A percentile compares a stretch with the other conserved stretches of the same genome.
phyloP scores from a whole-genome alignment of 1,140 invertebrate genomes.

The Calephelis nemesis region DNA sequence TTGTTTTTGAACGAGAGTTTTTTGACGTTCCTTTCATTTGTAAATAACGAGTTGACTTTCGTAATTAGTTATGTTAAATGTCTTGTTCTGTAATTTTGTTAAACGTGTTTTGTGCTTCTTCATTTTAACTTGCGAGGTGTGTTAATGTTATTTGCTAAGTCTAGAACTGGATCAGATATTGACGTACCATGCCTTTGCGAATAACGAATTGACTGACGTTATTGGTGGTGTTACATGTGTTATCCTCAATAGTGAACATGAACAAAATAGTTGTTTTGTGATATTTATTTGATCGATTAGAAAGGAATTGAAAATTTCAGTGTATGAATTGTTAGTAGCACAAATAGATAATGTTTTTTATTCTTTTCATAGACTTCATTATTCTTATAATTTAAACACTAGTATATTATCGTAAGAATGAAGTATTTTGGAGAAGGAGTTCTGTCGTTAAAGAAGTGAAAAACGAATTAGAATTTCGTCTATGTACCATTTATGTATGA shows the following conservation, averaged over 20 bases:
- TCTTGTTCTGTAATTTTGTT: conserved; percentile 56
- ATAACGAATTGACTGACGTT: conserved; percentile 75
- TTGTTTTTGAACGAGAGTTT: conserved; percentile 50
- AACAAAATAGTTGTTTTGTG: no score
- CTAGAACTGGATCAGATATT: conserved; percentile 68
- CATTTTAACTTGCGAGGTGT: neutral
- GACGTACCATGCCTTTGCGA: conserved; percentile 69
- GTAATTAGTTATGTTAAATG: conserved; percentile 68
- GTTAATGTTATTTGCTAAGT: conserved; percentile 71
- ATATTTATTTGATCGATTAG: no score
- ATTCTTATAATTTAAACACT: no score
- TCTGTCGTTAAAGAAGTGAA: no score
- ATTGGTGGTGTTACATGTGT: conserved; percentile 69
- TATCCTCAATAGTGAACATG: conserved; percentile 43
- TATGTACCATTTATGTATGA: conserved; percentile 66
- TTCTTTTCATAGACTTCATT: no score
- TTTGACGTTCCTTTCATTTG: conserved; percentile 68
- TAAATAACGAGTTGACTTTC: conserved; percentile 76
- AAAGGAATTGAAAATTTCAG: no score
- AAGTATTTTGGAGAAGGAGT: no score
- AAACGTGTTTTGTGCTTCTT: no score
- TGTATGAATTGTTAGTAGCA: no score
- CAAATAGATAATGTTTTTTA: no score
- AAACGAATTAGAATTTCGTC: no score
- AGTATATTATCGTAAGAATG: no score